phyloP scores from a whole-genome alignment of 1,140 invertebrate genomes.

The Planococcus citri region DNA sequence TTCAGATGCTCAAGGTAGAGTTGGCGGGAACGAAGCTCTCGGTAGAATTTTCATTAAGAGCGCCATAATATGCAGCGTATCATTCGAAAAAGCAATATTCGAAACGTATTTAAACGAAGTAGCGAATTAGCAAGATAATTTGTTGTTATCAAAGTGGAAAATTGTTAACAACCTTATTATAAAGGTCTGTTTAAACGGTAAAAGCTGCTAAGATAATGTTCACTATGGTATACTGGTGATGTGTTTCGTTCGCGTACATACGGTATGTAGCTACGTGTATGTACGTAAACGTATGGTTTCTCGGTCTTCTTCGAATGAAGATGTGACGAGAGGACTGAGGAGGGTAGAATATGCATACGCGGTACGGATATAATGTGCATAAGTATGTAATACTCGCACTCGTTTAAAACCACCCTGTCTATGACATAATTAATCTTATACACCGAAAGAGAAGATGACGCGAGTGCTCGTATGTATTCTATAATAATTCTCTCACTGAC shows the following conservation, averaged over 20 bases:
- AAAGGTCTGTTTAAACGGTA: background rate
- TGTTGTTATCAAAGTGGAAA: slow-evolving; percentile 7
- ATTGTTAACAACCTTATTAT: slow-evolving; percentile 8
- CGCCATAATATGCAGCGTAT: too few species aligned
- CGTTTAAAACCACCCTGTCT: background rate
- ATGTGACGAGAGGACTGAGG: too few species aligned
- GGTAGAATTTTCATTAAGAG: background rate
- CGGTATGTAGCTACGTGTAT: too few species aligned
- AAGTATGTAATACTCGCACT: background rate
- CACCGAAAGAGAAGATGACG: background rate
- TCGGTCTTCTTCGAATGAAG: too few species aligned
- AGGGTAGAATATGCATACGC: too few species aligned
- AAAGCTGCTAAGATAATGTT: background rate
- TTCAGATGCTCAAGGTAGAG: too few species aligned
- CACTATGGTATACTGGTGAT: background rate
- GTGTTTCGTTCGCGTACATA: too few species aligned
- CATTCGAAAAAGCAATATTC: background rate
- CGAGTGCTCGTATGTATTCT: too few species aligned
- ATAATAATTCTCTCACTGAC: too few species aligned
- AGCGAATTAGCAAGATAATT: background rate
- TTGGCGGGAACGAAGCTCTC: too few species aligned
- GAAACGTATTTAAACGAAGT: slow-evolving; percentile 3
- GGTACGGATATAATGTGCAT: too few species aligned
- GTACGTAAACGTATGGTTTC: too few species aligned
- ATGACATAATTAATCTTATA: slow-evolving; percentile 8